Percentiles rank a stretch among this genome's conserved stretches.
These are phyloP conservation scores for Dryadula phaetusa DNA, from an alignment of 2,888 invertebrate species.

Conservation along the genomic window DNA sequence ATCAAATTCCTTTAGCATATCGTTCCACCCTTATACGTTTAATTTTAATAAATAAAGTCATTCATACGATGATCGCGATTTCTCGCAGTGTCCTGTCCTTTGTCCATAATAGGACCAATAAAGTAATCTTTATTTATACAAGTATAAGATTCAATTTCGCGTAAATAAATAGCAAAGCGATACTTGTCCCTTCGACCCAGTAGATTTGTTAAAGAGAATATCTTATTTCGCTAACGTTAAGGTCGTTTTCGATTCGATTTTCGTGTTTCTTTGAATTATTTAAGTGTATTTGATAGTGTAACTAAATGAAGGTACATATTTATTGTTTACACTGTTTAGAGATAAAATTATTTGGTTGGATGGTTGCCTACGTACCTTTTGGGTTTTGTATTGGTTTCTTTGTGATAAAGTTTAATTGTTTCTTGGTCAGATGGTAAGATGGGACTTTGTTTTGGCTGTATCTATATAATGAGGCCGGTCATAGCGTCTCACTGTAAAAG, in stretches of 20 bases:
- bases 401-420: constrained; percentile 14
- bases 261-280: constrained; percentile 27
- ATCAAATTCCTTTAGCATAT: constrained; percentile 49
- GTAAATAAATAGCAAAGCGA: constrained; percentile 9
- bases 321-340: constrained; percentile 41
- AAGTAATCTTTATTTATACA: constrained; percentile 29
- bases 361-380: no score
- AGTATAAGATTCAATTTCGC: constrained; percentile 29
- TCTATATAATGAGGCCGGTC: no score
- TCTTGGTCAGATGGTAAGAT: constrained; percentile 5
- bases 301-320: constrained; percentile 35
- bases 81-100: constrained; percentile 52
- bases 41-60: constrained; percentile 68
- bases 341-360: constrained; percentile 29
- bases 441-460: background rate
- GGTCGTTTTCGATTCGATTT: constrained; percentile 11
- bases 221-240: background rate
- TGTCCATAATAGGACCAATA: constrained; percentile 48
- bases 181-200: constrained; percentile 9
- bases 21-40: constrained; percentile 52
- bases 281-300: constrained; percentile 40
- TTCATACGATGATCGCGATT: constrained; percentile 62
- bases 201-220: background rate
- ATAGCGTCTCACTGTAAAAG: no score
- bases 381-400: constrained; percentile 16